phyloP scores from a whole-genome alignment of 2,113 vertebrate species.

The Herpetotheres cachinnans region DNA sequence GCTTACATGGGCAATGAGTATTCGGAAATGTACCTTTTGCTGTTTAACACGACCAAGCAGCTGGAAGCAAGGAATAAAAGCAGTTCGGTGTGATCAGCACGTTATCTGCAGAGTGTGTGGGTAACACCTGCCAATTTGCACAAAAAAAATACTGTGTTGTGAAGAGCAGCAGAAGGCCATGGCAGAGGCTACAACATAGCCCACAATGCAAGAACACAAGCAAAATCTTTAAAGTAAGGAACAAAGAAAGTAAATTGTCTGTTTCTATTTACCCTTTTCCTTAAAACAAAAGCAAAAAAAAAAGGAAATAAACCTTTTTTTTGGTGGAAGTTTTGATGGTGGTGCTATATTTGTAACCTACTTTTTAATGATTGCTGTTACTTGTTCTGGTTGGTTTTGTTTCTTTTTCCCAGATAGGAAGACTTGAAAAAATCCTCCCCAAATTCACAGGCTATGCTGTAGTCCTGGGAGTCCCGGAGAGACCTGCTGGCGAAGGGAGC shows the following conservation, averaged over 20 bases:
- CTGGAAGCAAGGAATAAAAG: slow-evolving; percentile 7
- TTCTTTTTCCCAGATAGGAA: neutral
- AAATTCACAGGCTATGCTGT: neutral
- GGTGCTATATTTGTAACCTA: neutral
- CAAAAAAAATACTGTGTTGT: fast-evolving
- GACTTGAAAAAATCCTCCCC: neutral
- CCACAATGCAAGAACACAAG: neutral
- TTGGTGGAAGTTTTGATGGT: neutral
- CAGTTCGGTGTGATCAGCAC: neutral
- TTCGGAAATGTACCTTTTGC: neutral
- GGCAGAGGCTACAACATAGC: neutral
- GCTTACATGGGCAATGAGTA: neutral
- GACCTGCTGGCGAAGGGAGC: neutral
- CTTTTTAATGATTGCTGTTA: neutral
- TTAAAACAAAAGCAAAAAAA: neutral
- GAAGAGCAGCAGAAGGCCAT: neutral
- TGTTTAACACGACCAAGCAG: neutral
- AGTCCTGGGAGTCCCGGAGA: neutral
- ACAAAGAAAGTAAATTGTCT: neutral
- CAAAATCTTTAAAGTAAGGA: neutral
- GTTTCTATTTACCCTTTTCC: neutral
- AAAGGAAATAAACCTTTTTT: no score
- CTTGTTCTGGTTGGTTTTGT: neutral
- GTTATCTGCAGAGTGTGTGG: neutral
- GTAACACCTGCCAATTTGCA: neutral